Evolutionary conservation across 2,888 invertebrate species (phyloP).

Genomic region (Drosophila paramelanica): DNA sequence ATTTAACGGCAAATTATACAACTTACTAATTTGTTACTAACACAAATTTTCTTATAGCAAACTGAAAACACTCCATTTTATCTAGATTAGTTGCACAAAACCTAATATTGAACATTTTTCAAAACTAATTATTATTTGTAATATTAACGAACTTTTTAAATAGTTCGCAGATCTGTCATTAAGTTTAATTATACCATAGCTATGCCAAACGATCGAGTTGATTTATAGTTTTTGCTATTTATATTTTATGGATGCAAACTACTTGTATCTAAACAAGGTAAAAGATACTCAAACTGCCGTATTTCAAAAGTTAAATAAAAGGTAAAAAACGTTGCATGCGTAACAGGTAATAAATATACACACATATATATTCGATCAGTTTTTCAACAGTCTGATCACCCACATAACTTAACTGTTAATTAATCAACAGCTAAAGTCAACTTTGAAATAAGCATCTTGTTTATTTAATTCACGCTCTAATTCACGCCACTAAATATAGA

Average conservation of each 20-base stretch:
- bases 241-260: neutral
- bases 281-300: no score
- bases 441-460: constrained; percentile 20
- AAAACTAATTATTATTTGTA: no score
- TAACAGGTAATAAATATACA: no score
- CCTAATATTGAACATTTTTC: no score
- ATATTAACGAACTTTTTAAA: neutral
- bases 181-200: constrained; percentile 21
- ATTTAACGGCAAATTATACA: neutral
- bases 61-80: no score
- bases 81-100: no score
- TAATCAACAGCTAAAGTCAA: constrained; percentile 17
- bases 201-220: neutral
- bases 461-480: constrained; percentile 70
- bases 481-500: constrained; percentile 70
- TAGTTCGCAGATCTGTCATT: constrained; percentile 31
- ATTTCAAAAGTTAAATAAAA: neutral
- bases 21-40: neutral
- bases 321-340: no score
- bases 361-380: no score
- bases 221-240: constrained; percentile 29
- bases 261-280: no score
- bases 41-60: neutral
- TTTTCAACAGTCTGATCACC: no score
- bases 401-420: constrained; percentile 14